Evolutionary conservation across 2,888 invertebrate species (phyloP), one percentile per base, ranked within the genome.

Genomic region (Deilephila elpenor): DNA sequence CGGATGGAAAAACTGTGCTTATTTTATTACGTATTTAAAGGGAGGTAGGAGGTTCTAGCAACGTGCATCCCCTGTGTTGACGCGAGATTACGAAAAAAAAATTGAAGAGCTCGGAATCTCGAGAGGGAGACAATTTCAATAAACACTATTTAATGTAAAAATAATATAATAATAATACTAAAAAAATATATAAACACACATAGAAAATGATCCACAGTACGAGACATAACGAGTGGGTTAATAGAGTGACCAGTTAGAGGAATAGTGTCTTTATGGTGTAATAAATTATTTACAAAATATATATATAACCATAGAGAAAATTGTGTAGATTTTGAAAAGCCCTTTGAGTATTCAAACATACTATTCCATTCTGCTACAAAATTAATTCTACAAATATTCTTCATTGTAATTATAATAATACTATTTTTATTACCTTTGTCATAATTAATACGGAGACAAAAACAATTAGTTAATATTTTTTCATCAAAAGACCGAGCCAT

Each of bases 61-160:
- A 91, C 94, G 94, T 94, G 94, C 94, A 94, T 94, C 94, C 94
- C 94, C 94, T 91, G 92, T 89, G 88, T 90, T 88, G 92, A 90
- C 94, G 93, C 93, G 93, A 92, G 88, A 89, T 83, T 86, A 84
- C 84, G 79, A 82, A 84, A 85, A 87, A 84, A 85, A 84, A 86
- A 85, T 84, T 83, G 85, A 81, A 89, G 92, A 93, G 91, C 92
- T 89, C 93, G 92, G 93, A 92, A 90, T 89, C 78, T 86, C 86
- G 87, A 90, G 93, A 94, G 94, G 94, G 93, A 93, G 93, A 92
- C 94, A 92, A 93, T 91, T 93, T 89, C 88, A 80, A 85, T 80
- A 83, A 76, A 67, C 67, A 67, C 51, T 67, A 67, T 51, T 81
- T 79, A 81, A 86, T 83, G 80, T 83, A 80, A 80, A 82, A 82